Evolutionary conservation across 2,797 vertebrate genomes (phyloP), one percentile per base, ranked within the genome.

Genomic region (Muscicapa comitata): DNA sequence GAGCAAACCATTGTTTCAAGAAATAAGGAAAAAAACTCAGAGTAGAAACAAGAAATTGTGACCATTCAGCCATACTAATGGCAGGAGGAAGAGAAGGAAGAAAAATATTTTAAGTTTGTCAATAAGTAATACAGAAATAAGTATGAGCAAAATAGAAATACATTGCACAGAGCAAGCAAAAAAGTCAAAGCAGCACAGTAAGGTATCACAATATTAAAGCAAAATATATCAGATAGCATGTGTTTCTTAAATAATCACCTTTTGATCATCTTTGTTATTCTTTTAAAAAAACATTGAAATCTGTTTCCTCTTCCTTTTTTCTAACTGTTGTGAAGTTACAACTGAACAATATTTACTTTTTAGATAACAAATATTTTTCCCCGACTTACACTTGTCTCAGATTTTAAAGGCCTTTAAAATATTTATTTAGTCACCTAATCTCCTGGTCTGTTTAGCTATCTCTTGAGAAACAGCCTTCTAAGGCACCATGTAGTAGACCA

Each of bases 311-410:
- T 42, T 78, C 10, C 29, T 84, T 71, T 33, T 53, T 58, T 51
- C 20, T 9, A 63, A 6, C 5, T 67, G 48, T 17, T 29, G 1
- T 10, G 25, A 82, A 62, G 17, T 35, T 53, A 79, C 4, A 71
- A 7, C 10, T 28, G 58, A 78, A 61, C 0, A 26, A 10, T 33
- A 75, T 80, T 65, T 59, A 17, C 5, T 74, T 77, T 58, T 62
- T 14, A 80, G 7, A 20, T 7, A 33, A 8, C 1, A n/a, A 2
- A 21, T 40, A 54, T 51, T 10, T 10, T 0, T 5, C 19, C 45
- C 11, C 16, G 10, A 40, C 1, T 86, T 61, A 58, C 1, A 17
- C 4, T 53, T 16, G 8, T 42, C n/a, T 71, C n/a, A 9, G 13
- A 59, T 53, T 76, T 91, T 40, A 66, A 86, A 65, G 47, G 17